These are phyloP conservation scores for Trichogramma pretiosum DNA, from an alignment of 1,140 invertebrate species.

Conservation along the genomic window DNA sequence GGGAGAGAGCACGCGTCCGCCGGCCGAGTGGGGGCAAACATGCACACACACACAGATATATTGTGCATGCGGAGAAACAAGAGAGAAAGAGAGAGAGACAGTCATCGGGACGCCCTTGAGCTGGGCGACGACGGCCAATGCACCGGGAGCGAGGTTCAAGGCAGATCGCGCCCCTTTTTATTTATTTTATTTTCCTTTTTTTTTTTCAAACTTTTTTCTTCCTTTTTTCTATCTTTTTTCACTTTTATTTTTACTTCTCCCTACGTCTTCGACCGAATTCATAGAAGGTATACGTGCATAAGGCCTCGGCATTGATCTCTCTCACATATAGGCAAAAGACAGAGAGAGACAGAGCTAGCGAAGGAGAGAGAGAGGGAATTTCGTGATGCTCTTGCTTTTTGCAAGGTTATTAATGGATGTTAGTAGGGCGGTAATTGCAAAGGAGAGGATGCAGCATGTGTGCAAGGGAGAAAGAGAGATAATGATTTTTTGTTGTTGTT, in stretches of 20 bases:
- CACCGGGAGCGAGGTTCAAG: conserved; percentile 46
- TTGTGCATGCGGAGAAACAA: neutral
- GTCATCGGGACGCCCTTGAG: conserved; percentile 40
- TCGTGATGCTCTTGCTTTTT: neutral
- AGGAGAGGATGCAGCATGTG: too few relatives aligned
- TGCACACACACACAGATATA: neutral
- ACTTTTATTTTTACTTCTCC: neutral
- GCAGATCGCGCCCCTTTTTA: conserved; percentile 36
- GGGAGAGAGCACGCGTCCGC: neutral
- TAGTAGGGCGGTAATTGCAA: neutral
- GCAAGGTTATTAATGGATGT: neutral
- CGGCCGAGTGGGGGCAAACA: neutral
- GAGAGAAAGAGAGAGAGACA: conserved; percentile 2
- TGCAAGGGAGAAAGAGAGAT: too few relatives aligned
- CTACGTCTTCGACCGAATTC: conserved; percentile 11
- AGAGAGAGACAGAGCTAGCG: too few relatives aligned
- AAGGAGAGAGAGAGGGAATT: too few relatives aligned
- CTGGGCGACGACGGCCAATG: conserved; percentile 48
- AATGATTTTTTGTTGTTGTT: too few relatives aligned
- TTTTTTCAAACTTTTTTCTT: conserved; percentile 13
- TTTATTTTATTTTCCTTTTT: conserved; percentile 17
- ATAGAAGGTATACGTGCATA: conserved; percentile 11
- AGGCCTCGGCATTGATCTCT: conserved; percentile 11
- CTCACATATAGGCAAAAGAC: too few relatives aligned
- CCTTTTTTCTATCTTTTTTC: conserved; percentile 16